phyloP scores from a whole-genome alignment of 1,140 invertebrate genomes.

The Dendrolimus punctatus region DNA sequence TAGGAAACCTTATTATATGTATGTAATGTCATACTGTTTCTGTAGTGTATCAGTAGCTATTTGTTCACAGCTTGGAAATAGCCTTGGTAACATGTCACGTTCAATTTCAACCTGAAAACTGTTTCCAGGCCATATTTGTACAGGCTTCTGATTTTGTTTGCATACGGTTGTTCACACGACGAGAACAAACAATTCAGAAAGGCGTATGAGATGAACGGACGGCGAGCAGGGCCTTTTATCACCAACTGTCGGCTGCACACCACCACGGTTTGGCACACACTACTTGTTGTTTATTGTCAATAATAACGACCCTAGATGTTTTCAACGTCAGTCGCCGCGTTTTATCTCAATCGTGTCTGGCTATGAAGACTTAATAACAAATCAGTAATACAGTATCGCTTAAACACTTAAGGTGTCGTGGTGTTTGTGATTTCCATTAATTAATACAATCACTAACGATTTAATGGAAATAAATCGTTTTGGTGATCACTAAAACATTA shows the following conservation, averaged over 20 bases:
- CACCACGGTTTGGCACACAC: too few relatives aligned
- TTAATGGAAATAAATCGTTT: slow-evolving; percentile 5
- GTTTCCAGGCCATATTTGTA: slow-evolving; percentile 18
- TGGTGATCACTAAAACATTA: slow-evolving; percentile 2
- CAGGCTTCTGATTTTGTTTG: slow-evolving; percentile 36
- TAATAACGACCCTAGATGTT: slow-evolving; percentile 24
- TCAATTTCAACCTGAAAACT: slow-evolving; percentile 5
- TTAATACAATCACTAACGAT: slow-evolving; percentile 8
- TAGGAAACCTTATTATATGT: too few relatives aligned
- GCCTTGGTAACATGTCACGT: neutral
- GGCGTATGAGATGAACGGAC: slow-evolving; percentile 6
- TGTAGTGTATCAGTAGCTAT: too few relatives aligned
- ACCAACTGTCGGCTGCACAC: neutral
- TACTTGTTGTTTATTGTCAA: slow-evolving; percentile 2
- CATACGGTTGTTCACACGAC: slow-evolving; percentile 23
- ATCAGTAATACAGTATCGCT: slow-evolving; percentile 36
- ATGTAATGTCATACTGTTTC: too few relatives aligned
- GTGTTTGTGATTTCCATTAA: slow-evolving; percentile 25
- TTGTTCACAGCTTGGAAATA: neutral
- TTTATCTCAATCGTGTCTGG: slow-evolving; percentile 54
- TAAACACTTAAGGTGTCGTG: slow-evolving; percentile 34
- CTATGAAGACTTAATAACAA: slow-evolving; percentile 39
- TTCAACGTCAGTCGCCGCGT: slow-evolving; percentile 26
- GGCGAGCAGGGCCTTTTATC: slow-evolving; percentile 1
- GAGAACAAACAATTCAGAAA: slow-evolving; percentile 8